Base-by-base conservation (phyloP, 2,113 vertebrate genomes). In the Erythrolamprus reginae region DNA sequence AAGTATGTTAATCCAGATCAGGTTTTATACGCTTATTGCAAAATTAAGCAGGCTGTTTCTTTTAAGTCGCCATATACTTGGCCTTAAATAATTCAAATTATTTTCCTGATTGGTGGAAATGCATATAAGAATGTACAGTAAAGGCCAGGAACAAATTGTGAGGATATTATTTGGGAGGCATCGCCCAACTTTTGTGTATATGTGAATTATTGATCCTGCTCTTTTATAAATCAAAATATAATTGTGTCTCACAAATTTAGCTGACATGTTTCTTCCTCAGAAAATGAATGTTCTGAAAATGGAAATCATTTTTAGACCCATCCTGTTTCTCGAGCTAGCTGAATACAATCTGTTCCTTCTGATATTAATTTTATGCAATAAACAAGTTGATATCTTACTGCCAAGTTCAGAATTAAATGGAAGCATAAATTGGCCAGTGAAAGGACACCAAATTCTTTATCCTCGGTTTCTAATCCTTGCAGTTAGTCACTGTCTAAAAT, bases 361-460 rank as follows among this genome's bases (percentile, higher is more conserved):
- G 38, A 33, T 47, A 89, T 85, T 91, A 53, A 45, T 93, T 89
- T 86, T 65, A 77, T 86, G 77, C 86, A 93, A 52, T 70, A 89
- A 89, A 82, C 3, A 89, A 23, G 3, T 0, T 88, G 1, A 89
- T 92, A 61, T 90, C 90, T 93, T 93, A 86, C 82, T 92, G 92
- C 42, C 55, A 92, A 92, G 90, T 88, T 92, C 88, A 56, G 56
- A 55, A 94, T 84, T 92, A 92, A 70, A 92, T 89, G 53, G 58
- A 65, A 88, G 84, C 48, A 53, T 92, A 90, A 90, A 95, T 94
- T 92, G 33, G 19, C 88, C 92, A 92, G 38, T 28, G 91, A 92
- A 84, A 93, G 84, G 93, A 88, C 51, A 93, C 84, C 23, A 12
- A 88, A 91, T 38, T 90, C 47, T 87, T 52, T 61, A 92, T 92